phyloP scores from a whole-genome alignment of 2,113 vertebrate genomes.

The Gulo gulo region DNA sequence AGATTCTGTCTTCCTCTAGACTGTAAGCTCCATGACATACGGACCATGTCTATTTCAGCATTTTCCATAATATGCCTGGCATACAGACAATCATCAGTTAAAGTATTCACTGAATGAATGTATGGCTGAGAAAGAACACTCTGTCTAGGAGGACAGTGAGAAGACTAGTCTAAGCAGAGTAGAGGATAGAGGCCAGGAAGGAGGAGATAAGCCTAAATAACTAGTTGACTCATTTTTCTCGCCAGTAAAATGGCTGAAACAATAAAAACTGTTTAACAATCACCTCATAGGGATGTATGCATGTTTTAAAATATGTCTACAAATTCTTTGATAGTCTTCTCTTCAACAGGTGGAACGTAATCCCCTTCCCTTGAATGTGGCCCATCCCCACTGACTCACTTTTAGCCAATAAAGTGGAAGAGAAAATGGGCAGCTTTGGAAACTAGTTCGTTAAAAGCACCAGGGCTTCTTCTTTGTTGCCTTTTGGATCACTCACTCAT shows the following conservation, averaged over 20 bases:
- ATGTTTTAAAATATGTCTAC: not conserved
- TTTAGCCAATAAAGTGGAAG: not conserved
- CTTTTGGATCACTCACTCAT: not conserved
- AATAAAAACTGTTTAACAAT: not conserved
- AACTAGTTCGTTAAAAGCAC: not conserved
- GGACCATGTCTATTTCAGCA: not conserved
- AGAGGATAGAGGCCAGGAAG: not conserved
- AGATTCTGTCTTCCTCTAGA: constrained; percentile 11
- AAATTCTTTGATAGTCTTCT: not conserved
- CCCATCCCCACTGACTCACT: not conserved
- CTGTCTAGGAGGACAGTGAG: not conserved
- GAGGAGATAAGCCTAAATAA: not conserved
- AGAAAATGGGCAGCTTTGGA: not conserved
- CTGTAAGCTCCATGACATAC: not conserved
- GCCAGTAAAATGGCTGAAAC: not conserved
- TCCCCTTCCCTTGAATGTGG: not conserved
- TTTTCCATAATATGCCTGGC: not conserved
- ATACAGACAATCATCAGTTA: not conserved
- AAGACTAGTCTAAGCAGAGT: not conserved
- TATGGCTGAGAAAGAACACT: not conserved
- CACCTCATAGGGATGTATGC: not conserved
- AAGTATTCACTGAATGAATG: not conserved
- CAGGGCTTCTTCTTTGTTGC: not conserved
- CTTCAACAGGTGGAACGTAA: not conserved
- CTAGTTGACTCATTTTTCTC: not conserved